Conservation (phyloP, 35 echinoderm and acorn worm genomes). For the Ptychodera flava region DNA sequence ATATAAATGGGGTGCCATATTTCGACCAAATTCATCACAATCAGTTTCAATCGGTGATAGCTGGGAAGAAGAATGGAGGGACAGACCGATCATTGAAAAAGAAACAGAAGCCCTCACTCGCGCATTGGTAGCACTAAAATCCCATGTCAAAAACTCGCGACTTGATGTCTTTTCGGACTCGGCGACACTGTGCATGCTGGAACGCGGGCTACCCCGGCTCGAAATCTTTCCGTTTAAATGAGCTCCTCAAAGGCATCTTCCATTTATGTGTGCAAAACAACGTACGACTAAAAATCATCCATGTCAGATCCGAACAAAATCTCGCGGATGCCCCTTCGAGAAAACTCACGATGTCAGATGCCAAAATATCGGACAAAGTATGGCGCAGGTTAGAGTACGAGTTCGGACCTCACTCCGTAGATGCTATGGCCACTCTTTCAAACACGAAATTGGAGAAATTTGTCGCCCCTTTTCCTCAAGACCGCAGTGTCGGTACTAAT, state of each 20-base stretch:
- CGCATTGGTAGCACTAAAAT: not conserved
- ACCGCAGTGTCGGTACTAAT: too few species aligned
- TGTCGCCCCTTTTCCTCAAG: too few species aligned
- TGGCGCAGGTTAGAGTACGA: too few species aligned
- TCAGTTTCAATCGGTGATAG: not conserved
- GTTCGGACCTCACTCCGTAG: too few species aligned
- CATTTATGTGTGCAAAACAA: not conserved
- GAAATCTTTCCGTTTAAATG: not conserved
- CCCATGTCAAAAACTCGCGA: not conserved
- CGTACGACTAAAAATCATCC: not conserved
- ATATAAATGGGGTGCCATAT: not conserved
- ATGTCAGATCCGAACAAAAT: not conserved
- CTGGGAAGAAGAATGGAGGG: not conserved
- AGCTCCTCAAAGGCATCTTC: not conserved
- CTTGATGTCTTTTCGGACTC: not conserved
- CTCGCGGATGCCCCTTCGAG: not conserved
- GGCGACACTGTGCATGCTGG: not conserved
- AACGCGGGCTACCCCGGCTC: not conserved
- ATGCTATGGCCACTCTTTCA: too few species aligned
- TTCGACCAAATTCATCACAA: not conserved
- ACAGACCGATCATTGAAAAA: not conserved
- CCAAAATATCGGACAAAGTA: too few species aligned
- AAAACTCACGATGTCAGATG: too few species aligned
- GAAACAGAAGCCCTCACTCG: not conserved
- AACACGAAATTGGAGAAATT: too few species aligned